Percentiles rank a stretch among this genome's conserved stretches.
These are phyloP conservation scores for Carassius auratus DNA, from an alignment of 2,113 vertebrate species.

Conservation along the genomic window DNA sequence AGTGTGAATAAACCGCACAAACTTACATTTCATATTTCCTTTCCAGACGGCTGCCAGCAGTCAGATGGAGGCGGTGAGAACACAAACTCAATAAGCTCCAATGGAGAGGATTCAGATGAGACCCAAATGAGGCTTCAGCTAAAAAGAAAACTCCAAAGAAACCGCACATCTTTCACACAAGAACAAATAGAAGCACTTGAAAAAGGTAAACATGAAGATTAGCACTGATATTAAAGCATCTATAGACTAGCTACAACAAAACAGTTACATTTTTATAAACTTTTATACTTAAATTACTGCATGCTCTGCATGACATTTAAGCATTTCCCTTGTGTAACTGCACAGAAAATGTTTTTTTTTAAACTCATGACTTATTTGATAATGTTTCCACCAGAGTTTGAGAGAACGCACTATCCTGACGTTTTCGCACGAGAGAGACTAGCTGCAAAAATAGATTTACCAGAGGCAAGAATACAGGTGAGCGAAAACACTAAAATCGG, in stretches of 20 bases:
- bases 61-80: slow-evolving; percentile 90
- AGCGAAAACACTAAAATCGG: background rate
- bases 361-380: background rate
- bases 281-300: background rate
- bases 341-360: background rate
- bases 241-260: background rate
- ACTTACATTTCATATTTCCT: slow-evolving; percentile 15
- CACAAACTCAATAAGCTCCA: slow-evolving; percentile 90
- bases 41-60: slow-evolving; percentile 88
- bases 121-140: slow-evolving; percentile 98
- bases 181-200: slow-evolving; percentile 99
- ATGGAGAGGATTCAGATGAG: slow-evolving; percentile 93
- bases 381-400: slow-evolving; percentile 83
- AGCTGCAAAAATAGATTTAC: slow-evolving; percentile 98
- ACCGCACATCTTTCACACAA: slow-evolving; percentile 97
- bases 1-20: background rate
- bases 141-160: slow-evolving; percentile 96
- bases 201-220: slow-evolving; percentile 81
- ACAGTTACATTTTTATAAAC: background rate
- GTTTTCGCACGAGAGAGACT: slow-evolving; percentile 98
- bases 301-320: background rate
- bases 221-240: background rate
- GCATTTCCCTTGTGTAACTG: background rate
- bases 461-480: slow-evolving; percentile 99
- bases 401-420: slow-evolving; percentile 98